phyloP scores from a whole-genome alignment of 1,140 invertebrate genomes.

The Stegodyphus dumicola region DNA sequence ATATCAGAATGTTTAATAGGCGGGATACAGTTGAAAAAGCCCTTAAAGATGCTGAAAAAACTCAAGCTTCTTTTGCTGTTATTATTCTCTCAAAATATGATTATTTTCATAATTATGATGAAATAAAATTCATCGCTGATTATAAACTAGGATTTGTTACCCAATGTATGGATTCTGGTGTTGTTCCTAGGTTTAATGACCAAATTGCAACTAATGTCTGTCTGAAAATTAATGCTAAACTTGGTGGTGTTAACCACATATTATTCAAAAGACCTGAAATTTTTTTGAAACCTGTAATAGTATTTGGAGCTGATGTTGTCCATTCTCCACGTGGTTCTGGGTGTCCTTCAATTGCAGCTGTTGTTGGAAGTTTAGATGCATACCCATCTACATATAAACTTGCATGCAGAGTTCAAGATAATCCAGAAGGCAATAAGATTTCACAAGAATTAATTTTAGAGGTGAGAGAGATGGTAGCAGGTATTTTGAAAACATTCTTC shows the following conservation, averaged over 20 bases:
- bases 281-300: conserved; percentile 72
- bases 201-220: conserved; percentile 78
- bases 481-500: conserved; percentile 37
- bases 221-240: conserved; percentile 86
- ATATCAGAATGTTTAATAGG: background rate
- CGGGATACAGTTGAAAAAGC: background rate
- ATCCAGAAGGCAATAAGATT: conserved; percentile 15
- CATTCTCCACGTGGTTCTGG: conserved; percentile 78
- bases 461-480: conserved; percentile 75
- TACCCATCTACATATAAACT: conserved; percentile 50
- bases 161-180: conserved; percentile 79
- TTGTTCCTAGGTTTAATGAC: conserved; percentile 64
- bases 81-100: conserved; percentile 33
- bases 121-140: conserved; percentile 82
- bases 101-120: conserved; percentile 45
- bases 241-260: conserved; percentile 84
- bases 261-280: conserved; percentile 67
- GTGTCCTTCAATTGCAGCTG: conserved; percentile 85
- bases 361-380: conserved; percentile 65
- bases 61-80: conserved; percentile 26
- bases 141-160: conserved; percentile 80
- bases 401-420: conserved; percentile 52
- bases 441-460: conserved; percentile 66
- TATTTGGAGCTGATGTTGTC: conserved; percentile 88
- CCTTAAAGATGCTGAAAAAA: conserved; percentile 5